phyloP scores from a whole-genome alignment of 2,113 vertebrate genomes.

The Desmodus rotundus region DNA sequence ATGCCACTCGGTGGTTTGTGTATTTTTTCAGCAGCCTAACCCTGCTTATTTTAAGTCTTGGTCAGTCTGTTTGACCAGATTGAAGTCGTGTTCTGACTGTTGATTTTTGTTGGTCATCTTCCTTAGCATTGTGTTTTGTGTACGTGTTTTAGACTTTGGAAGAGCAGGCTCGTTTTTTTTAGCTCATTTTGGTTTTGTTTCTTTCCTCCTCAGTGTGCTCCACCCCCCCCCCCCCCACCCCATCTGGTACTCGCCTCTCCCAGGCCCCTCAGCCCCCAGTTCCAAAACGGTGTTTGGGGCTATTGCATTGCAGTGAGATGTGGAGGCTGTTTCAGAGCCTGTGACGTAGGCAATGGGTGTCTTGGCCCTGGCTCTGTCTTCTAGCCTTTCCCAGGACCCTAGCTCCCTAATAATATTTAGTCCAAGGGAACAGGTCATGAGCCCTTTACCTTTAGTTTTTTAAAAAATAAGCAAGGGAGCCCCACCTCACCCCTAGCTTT shows the following conservation, averaged over 20 bases:
- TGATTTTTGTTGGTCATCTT: neutral
- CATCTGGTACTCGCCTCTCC: neutral
- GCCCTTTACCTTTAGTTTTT: neutral
- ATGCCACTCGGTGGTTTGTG: neutral
- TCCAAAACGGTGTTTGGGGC: neutral
- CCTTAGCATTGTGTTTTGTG: neutral
- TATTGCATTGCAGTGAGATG: neutral
- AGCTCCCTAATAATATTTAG: neutral
- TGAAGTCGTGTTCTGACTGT: neutral
- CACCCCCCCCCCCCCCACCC: too few relatives aligned
- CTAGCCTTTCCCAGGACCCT: neutral
- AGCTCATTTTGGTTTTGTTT: neutral
- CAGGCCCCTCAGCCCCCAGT: neutral
- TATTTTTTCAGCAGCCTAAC: neutral
- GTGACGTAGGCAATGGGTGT: too few relatives aligned
- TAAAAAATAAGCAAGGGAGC: neutral
- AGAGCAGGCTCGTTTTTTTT: neutral
- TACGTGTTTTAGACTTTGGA: neutral
- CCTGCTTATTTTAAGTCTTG: neutral
- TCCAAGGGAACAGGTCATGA: neutral
- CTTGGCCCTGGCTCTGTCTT: neutral
- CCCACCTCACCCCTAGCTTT: neutral
- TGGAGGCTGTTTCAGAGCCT: rapidly evolving
- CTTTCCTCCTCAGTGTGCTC: neutral
- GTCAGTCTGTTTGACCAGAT: neutral